Evolutionary conservation across 2,113 vertebrate genomes (phyloP), one percentile per base, ranked within the genome.

Genomic region (Meriones unguiculatus): DNA sequence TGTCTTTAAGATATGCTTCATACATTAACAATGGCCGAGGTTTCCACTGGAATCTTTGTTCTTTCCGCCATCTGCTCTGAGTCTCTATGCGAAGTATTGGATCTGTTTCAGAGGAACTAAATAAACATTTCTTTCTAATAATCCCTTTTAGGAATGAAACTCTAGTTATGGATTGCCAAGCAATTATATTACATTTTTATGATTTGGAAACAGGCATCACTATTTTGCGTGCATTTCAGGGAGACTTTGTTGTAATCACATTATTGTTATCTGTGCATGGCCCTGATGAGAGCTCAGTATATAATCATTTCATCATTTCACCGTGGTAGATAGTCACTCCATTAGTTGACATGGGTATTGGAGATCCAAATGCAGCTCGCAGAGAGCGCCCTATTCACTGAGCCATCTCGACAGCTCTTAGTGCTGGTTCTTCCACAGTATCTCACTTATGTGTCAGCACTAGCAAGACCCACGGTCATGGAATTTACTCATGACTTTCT

Each of bases 41-140:
- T 62, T 95, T 93, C 94, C 77, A 46, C 69, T 97, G 94, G 85
- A 97, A 97, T 97, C 97, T 98, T 93, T 98, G 89, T 46, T 92
- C 14, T 87, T 95, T 88, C 91, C 72, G 77, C 88, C 89, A 50
- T 95, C 64, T 97, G 94, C 94, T 80, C 65, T 81, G n/a, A 88
- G 41, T 80, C 59, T 85, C 0, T 20, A 0, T 20, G 64, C 78
- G 76, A 64, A 2, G 7, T 82, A 7, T 11, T 62, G 84, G 32
- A 91, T 95, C 28, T 93, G 0, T 88, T 96, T 94, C 62, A 93
- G 8, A 59, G 80, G 73, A 86, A 82, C 25, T 87, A 72, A 88
- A 22, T 75, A 28, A 67, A 76, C 2, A 59, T 93, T 69, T 46
- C 10, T 41, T 90, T 87, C 28, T 59, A 82, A 46, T 72, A 80